phyloP scores from a whole-genome alignment of 2,113 vertebrate genomes.

The Isurus oxyrinchus region DNA sequence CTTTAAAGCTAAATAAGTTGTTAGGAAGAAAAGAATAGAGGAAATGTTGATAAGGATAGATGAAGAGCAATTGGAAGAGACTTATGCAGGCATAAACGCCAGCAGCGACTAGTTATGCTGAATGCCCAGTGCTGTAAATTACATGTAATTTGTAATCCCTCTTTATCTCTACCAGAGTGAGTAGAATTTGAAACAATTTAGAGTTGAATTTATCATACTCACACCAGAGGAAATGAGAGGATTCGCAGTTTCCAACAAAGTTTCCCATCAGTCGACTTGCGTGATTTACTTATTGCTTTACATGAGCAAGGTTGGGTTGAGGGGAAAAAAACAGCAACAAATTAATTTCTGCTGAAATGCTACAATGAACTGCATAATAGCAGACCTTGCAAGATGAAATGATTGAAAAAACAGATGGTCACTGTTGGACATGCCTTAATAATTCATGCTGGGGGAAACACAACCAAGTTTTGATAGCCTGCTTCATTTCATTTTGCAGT shows the following conservation, averaged over 20 bases:
- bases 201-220: background rate
- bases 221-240: background rate
- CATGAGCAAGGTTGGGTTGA: background rate
- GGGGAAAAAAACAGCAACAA: background rate
- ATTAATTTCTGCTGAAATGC: background rate
- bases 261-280: background rate
- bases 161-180: background rate
- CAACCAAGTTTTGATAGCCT: background rate
- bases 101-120: background rate
- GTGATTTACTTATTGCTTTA: background rate
- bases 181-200: background rate
- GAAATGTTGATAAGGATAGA: background rate
- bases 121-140: background rate
- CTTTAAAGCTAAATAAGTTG: too few species aligned
- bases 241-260: background rate
- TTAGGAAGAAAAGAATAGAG: too few species aligned
- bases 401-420: background rate
- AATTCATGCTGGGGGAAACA: background rate
- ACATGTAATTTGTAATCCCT: background rate
- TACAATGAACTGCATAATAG: background rate
- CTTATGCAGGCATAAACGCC: background rate
- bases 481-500: constrained; percentile 28
- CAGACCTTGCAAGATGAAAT: background rate
- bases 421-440: background rate
- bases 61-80: background rate